Conservation (phyloP, 53 echinoderm and acorn worm genomes). For the Apostichopus leukothele region DNA sequence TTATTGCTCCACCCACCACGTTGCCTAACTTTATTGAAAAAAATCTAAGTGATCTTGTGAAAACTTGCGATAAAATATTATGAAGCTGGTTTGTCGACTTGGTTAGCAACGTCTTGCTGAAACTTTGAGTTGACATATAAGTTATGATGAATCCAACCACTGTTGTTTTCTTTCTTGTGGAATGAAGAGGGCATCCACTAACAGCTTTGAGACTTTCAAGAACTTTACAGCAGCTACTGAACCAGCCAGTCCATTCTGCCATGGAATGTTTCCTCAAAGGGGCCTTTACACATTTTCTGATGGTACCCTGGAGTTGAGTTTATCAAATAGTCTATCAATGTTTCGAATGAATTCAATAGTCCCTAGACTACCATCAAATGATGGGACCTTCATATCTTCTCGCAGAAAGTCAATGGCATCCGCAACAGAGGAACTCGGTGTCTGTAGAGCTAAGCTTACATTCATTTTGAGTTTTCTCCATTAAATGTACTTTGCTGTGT, state of each 20-base stretch:
- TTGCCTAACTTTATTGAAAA: no score
- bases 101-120: no score
- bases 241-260: background rate
- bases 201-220: conserved; percentile 26
- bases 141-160: conserved; percentile 25
- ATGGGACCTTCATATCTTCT: conserved; percentile 20
- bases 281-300: background rate
- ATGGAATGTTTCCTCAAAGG: background rate
- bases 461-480: conserved; percentile 52
- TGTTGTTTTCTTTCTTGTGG: conserved; percentile 38
- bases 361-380: conserved; percentile 52
- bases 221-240: conserved; percentile 26
- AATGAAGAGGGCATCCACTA: background rate
- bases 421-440: conserved; percentile 51
- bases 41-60: background rate
- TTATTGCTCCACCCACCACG: background rate
- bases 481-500: conserved; percentile 51
- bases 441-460: conserved; percentile 34
- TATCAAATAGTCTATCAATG: conserved; percentile 24
- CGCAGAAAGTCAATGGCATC: conserved; percentile 59
- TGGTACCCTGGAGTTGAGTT: background rate
- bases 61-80: no score
- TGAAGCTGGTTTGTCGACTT: no score
- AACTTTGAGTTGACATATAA: conserved; percentile 13
- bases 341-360: conserved; percentile 56